phyloP scores from a whole-genome alignment of 1,140 invertebrate genomes.

The Steinernema feltiae region DNA sequence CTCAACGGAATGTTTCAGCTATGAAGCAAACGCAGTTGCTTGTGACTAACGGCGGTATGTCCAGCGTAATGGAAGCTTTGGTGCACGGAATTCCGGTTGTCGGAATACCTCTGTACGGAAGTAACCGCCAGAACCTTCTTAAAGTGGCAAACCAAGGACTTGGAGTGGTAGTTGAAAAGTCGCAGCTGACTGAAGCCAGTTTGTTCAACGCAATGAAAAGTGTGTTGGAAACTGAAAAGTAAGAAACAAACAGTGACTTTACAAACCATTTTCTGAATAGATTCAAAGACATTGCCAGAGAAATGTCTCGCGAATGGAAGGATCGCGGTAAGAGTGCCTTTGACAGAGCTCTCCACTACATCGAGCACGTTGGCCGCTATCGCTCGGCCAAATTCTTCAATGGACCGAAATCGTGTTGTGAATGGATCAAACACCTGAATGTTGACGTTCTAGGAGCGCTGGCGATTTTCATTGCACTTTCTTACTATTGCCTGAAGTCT shows the following conservation, averaged over 20 bases:
- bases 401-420: background rate
- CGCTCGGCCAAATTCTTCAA: conserved; percentile 40
- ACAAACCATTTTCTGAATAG: conserved; percentile 19
- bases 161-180: conserved; percentile 48
- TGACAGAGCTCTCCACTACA: conserved; percentile 43
- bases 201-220: conserved; percentile 32
- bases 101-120: conserved; percentile 54
- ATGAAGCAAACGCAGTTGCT: conserved; percentile 45
- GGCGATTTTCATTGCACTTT: background rate
- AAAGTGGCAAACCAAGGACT: conserved; percentile 48
- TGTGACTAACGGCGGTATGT: conserved; percentile 54
- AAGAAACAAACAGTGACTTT: background rate
- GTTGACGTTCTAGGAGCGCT: background rate
- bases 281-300: conserved; percentile 43
- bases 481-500: background rate
- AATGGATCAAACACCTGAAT: background rate
- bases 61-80: conserved; percentile 53
- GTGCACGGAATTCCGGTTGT: conserved; percentile 51
- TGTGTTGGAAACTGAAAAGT: conserved; percentile 40
- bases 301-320: conserved; percentile 45
- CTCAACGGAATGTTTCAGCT: too few relatives aligned
- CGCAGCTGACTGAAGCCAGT: conserved; percentile 33
- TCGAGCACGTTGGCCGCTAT: conserved; percentile 50
- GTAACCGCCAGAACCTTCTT: conserved; percentile 43
- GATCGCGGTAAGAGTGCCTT: conserved; percentile 40